A percentile compares a stretch with the other conserved stretches of the same genome.
These are phyloP conservation scores for Tyto alba DNA, from an alignment of 2,113 vertebrate species.

Conservation along the genomic window DNA sequence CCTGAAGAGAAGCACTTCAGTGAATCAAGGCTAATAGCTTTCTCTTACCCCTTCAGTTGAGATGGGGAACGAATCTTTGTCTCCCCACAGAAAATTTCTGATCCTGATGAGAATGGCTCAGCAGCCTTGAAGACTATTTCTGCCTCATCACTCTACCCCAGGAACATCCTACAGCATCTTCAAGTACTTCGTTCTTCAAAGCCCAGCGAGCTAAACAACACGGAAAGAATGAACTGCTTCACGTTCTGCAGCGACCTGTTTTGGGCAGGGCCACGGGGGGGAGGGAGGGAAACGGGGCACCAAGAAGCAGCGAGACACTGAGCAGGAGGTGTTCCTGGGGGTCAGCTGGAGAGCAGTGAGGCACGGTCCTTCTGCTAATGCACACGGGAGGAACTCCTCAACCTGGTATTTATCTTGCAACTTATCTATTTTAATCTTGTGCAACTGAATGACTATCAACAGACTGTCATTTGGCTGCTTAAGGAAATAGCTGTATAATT, in stretches of 20 bases:
- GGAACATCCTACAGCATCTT: neutral
- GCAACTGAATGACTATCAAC: neutral
- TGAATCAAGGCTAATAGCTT: neutral
- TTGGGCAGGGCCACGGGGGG: neutral
- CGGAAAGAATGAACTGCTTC: accelerated
- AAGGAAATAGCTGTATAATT: conserved; percentile 7
- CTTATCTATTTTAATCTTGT: neutral
- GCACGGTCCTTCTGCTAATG: neutral
- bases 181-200: neutral
- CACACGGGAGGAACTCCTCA: neutral
- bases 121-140: neutral
- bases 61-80: neutral
- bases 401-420: neutral
- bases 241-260: accelerated
- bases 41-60: neutral
- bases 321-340: neutral
- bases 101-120: neutral
- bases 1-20: neutral
- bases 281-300: neutral
- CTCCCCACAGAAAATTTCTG: neutral
- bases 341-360: neutral
- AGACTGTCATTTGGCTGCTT: neutral
- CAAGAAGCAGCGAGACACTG: neutral
- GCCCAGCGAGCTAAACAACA: neutral
- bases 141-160: neutral